These are phyloP conservation scores for Hycleus phaleratus DNA, from an alignment of 1,140 invertebrate species.

Conservation along the genomic window DNA sequence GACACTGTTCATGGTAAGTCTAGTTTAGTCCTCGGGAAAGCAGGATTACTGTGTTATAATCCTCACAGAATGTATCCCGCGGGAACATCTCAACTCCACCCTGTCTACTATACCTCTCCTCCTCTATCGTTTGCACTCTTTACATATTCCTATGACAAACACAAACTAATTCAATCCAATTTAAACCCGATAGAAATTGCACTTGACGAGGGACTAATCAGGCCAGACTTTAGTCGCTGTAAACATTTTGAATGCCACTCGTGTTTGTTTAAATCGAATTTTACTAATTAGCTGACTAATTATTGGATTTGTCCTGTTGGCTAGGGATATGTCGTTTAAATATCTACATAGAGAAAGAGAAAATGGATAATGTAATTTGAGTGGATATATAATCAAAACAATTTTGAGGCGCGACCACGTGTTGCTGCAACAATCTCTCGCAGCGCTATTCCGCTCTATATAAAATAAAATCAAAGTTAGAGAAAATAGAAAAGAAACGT, in stretches of 20 bases:
- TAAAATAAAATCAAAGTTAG: too few species aligned
- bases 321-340: slow-evolving; percentile 13
- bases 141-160: slow-evolving; percentile 25
- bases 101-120: too few species aligned
- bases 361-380: too few species aligned
- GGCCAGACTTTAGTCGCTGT: not conserved
- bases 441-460: too few species aligned
- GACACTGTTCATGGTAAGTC: slow-evolving; percentile 20
- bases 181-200: slow-evolving; percentile 35
- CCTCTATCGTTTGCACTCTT: too few species aligned
- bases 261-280: slow-evolving; percentile 29
- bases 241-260: slow-evolving; percentile 28
- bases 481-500: too few species aligned
- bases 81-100: slow-evolving; percentile 17
- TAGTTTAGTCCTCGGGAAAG: slow-evolving; percentile 20
- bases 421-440: too few species aligned
- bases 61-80: slow-evolving; percentile 28
- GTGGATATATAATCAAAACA: too few species aligned
- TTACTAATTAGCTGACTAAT: slow-evolving; percentile 32
- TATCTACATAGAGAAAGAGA: slow-evolving; percentile 2
- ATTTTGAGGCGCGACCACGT: too few species aligned
- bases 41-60: slow-evolving; percentile 26
- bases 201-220: slow-evolving; percentile 35
- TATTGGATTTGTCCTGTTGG: slow-evolving; percentile 26
- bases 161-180: slow-evolving; percentile 35